Conservation (phyloP, 2,888 invertebrate genomes). For the Conistra vaccinii region DNA sequence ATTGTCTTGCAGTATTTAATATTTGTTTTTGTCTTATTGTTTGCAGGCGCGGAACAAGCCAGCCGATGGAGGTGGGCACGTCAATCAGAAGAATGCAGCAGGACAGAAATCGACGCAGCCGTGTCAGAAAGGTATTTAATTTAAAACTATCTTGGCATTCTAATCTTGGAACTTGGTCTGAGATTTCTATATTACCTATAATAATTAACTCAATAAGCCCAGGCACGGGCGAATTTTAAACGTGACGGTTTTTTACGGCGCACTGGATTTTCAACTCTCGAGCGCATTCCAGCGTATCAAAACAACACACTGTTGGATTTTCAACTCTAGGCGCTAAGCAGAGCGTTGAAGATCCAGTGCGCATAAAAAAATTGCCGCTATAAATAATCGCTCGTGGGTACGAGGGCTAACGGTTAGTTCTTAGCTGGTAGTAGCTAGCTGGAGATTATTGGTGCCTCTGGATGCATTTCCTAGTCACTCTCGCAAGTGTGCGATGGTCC, state of each 20-base stretch:
- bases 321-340: too few species aligned
- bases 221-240: not conserved
- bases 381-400: too few species aligned
- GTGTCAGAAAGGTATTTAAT: constrained; percentile 87
- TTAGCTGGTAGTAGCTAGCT: too few species aligned
- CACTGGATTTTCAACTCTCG: not conserved
- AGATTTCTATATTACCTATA: not conserved
- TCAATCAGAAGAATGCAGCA: constrained; percentile 92
- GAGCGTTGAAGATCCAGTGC: too few species aligned
- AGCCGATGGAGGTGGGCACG: constrained; percentile 94
- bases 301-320: too few species aligned
- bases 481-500: not conserved
- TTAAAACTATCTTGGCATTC: not conserved
- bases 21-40: constrained; percentile 54
- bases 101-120: constrained; percentile 92
- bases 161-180: not conserved
- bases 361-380: too few species aligned
- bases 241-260: not conserved
- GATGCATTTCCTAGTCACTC: not conserved
- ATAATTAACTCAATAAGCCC: not conserved
- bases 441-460: not conserved
- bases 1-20: not conserved
- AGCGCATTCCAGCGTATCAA: not conserved
- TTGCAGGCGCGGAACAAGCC: constrained; percentile 95
- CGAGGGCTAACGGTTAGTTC: too few species aligned